Conservation (phyloP, 2,888 invertebrate species). For the Noctua comes region DNA sequence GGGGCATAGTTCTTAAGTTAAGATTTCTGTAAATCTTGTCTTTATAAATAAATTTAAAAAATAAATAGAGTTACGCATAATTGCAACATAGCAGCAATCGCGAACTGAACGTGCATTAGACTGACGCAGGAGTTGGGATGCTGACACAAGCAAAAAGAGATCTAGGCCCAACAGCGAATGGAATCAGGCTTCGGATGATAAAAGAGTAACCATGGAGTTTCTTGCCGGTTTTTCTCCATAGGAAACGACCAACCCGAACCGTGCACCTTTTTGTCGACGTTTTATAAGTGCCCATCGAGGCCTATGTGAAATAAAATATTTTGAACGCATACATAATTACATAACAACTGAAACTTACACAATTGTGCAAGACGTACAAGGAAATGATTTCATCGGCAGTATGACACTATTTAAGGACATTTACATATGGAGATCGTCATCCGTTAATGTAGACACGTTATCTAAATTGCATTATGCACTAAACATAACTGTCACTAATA, state of each 20-base stretch:
- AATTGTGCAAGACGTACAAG: conserved; percentile 33
- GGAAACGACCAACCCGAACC: too few relatives aligned
- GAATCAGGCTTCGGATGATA: not conserved
- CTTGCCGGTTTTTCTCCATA: too few relatives aligned
- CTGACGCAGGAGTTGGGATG: not conserved
- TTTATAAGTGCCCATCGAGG: too few relatives aligned
- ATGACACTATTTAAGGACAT: not conserved
- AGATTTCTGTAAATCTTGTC: too few relatives aligned
- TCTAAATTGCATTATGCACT: conserved; percentile 35
- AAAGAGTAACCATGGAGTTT: too few relatives aligned
- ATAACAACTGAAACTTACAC: conserved; percentile 29
- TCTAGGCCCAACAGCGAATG: not conserved
- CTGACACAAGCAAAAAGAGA: not conserved
- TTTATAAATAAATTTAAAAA: too few relatives aligned
- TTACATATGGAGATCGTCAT: conserved; percentile 29
- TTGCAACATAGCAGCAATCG: not conserved
- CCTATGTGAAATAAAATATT: too few relatives aligned
- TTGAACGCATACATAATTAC: not conserved
- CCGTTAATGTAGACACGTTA: conserved; percentile 5
- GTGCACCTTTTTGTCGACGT: too few relatives aligned
- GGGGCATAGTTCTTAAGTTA: too few relatives aligned
- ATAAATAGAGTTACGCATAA: not conserved
- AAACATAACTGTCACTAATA: conserved; percentile 27
- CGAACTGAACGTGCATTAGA: not conserved
- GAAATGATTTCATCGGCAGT: conserved; percentile 31